Conservation (phyloP, 2,113 vertebrate species). For the Thunnus maccoyii region DNA sequence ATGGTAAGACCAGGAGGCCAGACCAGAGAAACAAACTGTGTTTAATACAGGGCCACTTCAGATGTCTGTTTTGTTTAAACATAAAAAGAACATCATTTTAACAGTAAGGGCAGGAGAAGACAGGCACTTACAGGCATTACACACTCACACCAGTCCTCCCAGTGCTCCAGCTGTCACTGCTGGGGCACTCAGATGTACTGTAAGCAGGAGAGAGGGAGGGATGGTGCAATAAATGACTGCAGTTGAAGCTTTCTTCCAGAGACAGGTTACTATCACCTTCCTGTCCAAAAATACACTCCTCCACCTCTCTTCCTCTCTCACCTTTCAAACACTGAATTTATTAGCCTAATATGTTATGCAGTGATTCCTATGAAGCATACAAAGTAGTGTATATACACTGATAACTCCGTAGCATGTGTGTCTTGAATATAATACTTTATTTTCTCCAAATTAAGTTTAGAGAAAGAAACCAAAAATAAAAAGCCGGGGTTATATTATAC, state of each 20-base stretch:
- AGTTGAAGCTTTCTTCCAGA: slow-evolving; percentile 14
- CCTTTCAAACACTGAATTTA: slow-evolving; percentile 55
- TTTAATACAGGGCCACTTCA: neutral
- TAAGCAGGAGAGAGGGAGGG: slow-evolving; percentile 5
- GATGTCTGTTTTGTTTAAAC: neutral
- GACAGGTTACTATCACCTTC: slow-evolving; percentile 31
- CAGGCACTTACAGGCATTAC: slow-evolving; percentile 8
- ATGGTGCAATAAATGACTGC: slow-evolving; percentile 16
- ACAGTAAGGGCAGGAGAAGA: neutral
- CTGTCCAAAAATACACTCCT: slow-evolving; percentile 43
- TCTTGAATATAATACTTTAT: neutral
- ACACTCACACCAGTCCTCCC: slow-evolving; percentile 33
- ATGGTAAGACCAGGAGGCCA: neutral
- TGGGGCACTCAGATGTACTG: neutral
- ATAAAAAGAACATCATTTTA: neutral
- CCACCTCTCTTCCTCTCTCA: slow-evolving; percentile 28
- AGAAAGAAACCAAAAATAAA: neutral
- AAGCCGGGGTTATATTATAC: too few relatives aligned
- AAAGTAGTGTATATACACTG: neutral
- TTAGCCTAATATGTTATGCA: slow-evolving; percentile 15
- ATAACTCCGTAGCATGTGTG: neutral
- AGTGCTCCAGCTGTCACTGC: slow-evolving; percentile 38
- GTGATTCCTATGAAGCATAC: neutral
- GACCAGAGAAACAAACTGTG: neutral
- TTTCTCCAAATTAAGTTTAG: slow-evolving; percentile 1